A percentile compares a stretch with the other conserved stretches of the same genome.
phyloP scores from a whole-genome alignment of 2,888 invertebrate species.

The Galerucella pusilla region DNA sequence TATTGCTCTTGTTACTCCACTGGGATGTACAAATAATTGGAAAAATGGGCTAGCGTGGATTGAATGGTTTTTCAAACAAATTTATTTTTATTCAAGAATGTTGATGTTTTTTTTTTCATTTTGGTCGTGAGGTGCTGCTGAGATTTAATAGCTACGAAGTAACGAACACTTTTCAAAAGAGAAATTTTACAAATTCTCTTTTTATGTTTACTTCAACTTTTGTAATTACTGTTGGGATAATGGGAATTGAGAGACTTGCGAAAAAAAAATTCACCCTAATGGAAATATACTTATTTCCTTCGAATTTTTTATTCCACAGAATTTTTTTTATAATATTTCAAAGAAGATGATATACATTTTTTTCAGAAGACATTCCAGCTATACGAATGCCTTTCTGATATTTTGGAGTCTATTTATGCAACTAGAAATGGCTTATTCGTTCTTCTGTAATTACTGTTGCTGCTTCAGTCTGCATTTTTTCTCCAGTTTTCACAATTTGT shows the following conservation, averaged over 20 bases:
- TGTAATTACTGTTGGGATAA: constrained; percentile 30
- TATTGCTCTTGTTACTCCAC: constrained; percentile 40
- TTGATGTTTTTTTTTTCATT: constrained; percentile 32
- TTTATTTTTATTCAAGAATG: constrained; percentile 39
- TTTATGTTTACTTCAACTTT: constrained; percentile 29
- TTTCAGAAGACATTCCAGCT: neutral
- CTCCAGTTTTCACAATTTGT: no score
- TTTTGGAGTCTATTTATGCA: neutral
- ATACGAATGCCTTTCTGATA: neutral
- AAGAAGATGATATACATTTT: neutral
- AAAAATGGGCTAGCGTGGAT: constrained; percentile 37
- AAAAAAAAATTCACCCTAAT: constrained; percentile 17
- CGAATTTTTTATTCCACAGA: neutral
- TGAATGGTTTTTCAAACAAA: constrained; percentile 37
- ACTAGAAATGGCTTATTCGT: neutral
- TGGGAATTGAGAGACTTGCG: constrained; percentile 15
- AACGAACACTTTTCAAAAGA: constrained; percentile 33
- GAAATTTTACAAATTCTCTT: constrained; percentile 31
- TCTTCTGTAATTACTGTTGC: no score
- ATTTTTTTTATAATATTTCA: neutral
- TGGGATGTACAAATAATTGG: constrained; percentile 40
- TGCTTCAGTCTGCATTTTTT: no score
- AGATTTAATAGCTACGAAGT: constrained; percentile 34
- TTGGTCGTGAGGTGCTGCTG: constrained; percentile 30
- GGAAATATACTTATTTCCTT: constrained; percentile 18